Evolutionary conservation across 2,888 invertebrate species (phyloP), one percentile per base, ranked within the genome.

Genomic region (Hypsopygia costalis): DNA sequence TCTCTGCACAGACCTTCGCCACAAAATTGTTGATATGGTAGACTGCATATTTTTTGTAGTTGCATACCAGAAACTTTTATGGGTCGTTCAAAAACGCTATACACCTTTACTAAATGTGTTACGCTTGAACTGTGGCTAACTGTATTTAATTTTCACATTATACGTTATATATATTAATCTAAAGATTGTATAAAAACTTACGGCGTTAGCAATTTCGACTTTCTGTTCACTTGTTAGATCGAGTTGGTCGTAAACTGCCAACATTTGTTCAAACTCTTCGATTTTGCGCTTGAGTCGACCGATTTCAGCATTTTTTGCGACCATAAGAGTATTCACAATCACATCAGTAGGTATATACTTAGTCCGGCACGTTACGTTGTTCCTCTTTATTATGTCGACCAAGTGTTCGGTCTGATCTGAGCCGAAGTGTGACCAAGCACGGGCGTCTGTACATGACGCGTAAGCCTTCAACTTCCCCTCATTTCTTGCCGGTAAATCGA

Each of bases 381-480:
- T 88, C 25, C 80, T 62, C 51, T 86, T 89, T 40, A 91, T 86
- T 40, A 90, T 61, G 37, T 91, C 91, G 12, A 91, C 74, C 47
- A 91, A 80, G 53, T 91, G 91, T 62, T 91, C 90, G 31, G 83
- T 81, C 52, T 91, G 83, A 41, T 91, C 90, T 29, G 91, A 82
- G 40, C 78, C 72, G 55, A 88, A 87, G 55, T 88, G 88, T 6
- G 90, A 89, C 91, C 91, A 91, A 1, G 91, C 90, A 42, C 91
- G 69, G 4, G 89, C 76, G 62, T 91, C 91, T 2, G 89, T 90
- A 36, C 90, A 90, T 16, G 91, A 91, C 36, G 79, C 65, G 52
- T 91, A 91, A 0, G 81, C 81, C 65, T 91, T 91, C 34, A 91
- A 54, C 52, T 91, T 90, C 22, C 90, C 89, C 53, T 91, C 91